Evolutionary conservation across 2,797 vertebrate genomes (phyloP), one percentile per base, ranked within the genome.

Genomic region (Gymnodraco acuticeps): DNA sequence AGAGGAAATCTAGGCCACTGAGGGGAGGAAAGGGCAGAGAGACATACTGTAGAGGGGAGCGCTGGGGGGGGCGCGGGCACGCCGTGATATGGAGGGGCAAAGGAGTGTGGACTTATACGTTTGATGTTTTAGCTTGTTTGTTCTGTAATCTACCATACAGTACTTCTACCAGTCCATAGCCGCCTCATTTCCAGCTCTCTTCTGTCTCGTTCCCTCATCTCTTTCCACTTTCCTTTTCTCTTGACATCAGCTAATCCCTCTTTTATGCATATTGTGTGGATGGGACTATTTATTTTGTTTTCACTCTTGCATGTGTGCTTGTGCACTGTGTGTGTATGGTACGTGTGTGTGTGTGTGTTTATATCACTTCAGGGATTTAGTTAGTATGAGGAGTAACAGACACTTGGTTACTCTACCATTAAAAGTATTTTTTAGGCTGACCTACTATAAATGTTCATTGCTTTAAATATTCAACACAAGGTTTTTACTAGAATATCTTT

Each of bases 1-100:
- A 79, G 54, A 81, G 81, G 78, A 88, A 87, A 90, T 77, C 68
- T 80, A 76, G 87, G 81, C 83, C 82, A 73, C 64, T 20, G 56
- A 74, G 69, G 63, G 42, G 67, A 56, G 76, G 71, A 77, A 76
- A 81, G 76, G 70, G 42, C 63, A 67, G 27, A 53, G 74, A 67
- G 74, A 46, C 19, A 23, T 56, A 6, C 33, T 33, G 33, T 20
- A 23, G 12, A 63, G 3, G 9, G 31, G 10, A 50, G 31, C 55
- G 41, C 17, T 23, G 41, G 23, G 27, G 33, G 38, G 20, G 45
- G 65, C n/a, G n/a, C n/a, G 43, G 38, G 41, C n/a, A n/a, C 38
- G 20, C 3, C 3, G 5, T 56, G 60, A 73, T 58, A 20, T 31
- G 13, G n/a, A 11, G 42, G 8, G 5, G 33, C 7, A 14, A 62